phyloP scores from a whole-genome alignment of 2,797 vertebrate species.

The Babyrousa celebensis region DNA sequence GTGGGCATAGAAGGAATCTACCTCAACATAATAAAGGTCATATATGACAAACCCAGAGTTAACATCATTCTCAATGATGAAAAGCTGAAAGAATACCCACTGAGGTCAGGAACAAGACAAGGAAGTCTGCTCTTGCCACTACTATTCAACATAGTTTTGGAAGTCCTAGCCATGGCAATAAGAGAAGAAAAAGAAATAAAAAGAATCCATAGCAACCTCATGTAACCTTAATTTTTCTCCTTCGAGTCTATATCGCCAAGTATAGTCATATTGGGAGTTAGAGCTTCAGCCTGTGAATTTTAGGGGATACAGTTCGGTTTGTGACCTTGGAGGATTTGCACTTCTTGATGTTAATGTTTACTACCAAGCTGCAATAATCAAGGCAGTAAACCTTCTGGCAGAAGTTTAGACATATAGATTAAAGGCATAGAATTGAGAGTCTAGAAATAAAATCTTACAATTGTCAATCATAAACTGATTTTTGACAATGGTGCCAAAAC shows the following conservation, averaged over 20 bases:
- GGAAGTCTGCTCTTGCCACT: too few species aligned
- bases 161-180: too few species aligned
- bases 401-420: not conserved
- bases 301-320: not conserved
- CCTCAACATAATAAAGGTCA: too few species aligned
- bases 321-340: not conserved
- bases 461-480: not conserved
- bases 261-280: not conserved
- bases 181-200: too few species aligned
- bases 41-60: too few species aligned
- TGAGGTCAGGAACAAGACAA: too few species aligned
- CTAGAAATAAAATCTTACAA: constrained; percentile 30
- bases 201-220: too few species aligned
- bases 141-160: too few species aligned
- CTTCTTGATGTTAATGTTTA: not conserved
- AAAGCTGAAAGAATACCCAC: too few species aligned
- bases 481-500: not conserved
- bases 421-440: constrained; percentile 31
- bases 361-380: not conserved
- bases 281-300: not conserved
- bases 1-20: too few species aligned
- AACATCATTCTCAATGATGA: too few species aligned
- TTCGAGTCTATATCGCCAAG: not conserved
- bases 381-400: not conserved
- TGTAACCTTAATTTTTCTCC: not conserved